Percentiles rank a stretch among this genome's conserved stretches.
These are phyloP conservation scores for Caenorhabditis sp. DNA, from an alignment of 2,888 invertebrate genomes.

Conservation along the genomic window DNA sequence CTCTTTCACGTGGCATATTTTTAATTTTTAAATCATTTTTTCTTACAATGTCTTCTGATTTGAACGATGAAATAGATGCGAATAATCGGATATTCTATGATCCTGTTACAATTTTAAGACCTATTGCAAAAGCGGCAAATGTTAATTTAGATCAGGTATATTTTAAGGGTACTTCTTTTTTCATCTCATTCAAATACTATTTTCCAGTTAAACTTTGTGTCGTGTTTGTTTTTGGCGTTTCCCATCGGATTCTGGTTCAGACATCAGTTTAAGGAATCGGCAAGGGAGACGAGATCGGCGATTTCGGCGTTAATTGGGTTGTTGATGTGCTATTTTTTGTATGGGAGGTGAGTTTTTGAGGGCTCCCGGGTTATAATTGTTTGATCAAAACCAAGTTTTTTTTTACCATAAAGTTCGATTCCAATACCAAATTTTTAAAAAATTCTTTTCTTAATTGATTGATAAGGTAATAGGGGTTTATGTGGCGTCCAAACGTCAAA, in stretches of 20 bases:
- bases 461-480: no score
- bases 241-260: slow-evolving; percentile 47
- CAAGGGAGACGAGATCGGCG: slow-evolving; percentile 6
- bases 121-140: neutral
- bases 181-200: neutral
- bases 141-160: neutral
- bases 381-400: no score
- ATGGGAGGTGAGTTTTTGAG: slow-evolving; percentile 44
- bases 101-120: neutral
- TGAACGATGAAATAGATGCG: neutral
- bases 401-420: no score
- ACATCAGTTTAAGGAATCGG: slow-evolving; percentile 30
- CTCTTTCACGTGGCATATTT: no score
- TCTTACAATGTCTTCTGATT: neutral
- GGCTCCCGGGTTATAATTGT: no score
- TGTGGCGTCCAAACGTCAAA: no score
- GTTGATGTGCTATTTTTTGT: slow-evolving; percentile 60
- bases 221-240: slow-evolving; percentile 51
- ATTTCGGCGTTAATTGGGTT: slow-evolving; percentile 15
- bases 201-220: slow-evolving; percentile 60
- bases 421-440: no score
- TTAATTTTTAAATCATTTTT: no score
- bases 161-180: neutral
- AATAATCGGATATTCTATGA: neutral
- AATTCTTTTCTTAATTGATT: no score